These are phyloP conservation scores for Calephelis nemesis DNA, from an alignment of 1,140 invertebrate species.

Conservation along the genomic window DNA sequence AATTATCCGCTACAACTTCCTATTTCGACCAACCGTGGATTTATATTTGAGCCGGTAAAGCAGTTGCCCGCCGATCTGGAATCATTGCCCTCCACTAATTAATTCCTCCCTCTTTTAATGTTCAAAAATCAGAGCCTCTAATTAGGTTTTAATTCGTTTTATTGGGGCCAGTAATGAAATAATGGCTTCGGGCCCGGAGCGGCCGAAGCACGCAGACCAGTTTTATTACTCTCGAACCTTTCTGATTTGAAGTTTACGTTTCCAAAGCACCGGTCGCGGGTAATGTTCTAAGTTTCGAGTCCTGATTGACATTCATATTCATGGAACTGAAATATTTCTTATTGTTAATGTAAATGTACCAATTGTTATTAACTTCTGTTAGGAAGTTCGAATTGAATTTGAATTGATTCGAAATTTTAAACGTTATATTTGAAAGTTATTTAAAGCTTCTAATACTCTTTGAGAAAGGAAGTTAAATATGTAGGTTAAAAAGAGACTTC, in stretches of 20 bases:
- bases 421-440: not conserved
- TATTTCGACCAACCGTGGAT: constrained; percentile 36
- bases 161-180: constrained; percentile 68
- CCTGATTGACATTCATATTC: constrained; percentile 28
- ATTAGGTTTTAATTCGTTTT: constrained; percentile 79
- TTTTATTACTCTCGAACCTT: constrained; percentile 55
- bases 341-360: constrained; percentile 12
- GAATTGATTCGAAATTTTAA: not conserved
- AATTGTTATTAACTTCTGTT: constrained; percentile 12
- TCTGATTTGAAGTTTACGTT: constrained; percentile 44
- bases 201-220: constrained; percentile 38
- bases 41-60: constrained; percentile 55
- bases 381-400: constrained; percentile 8
- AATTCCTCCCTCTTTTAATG: constrained; percentile 77
- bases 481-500: no score
- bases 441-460: not conserved
- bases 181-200: constrained; percentile 45
- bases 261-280: constrained; percentile 29
- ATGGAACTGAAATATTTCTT: constrained; percentile 22
- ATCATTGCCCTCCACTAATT: constrained; percentile 75
- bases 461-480: not conserved
- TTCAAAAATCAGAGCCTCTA: constrained; percentile 76
- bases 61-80: constrained; percentile 68
- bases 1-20: constrained; percentile 21
- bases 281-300: constrained; percentile 31